phyloP scores from a whole-genome alignment of 23 tunicate species.

The Corella eumyota region DNA sequence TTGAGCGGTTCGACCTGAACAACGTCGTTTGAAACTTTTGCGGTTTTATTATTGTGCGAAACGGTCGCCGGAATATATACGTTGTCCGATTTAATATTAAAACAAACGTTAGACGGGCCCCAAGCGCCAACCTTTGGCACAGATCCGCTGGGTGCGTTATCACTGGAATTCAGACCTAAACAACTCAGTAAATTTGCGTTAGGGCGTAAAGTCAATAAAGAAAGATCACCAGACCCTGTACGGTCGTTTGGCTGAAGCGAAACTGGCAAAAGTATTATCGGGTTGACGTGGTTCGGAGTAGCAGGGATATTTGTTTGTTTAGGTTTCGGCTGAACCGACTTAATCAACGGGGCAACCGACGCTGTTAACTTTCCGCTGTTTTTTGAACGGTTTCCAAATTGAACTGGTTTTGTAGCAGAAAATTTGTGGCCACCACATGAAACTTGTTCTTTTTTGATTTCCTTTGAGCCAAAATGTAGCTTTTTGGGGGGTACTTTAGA shows the following conservation, averaged over 20 bases:
- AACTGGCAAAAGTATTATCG: slow-evolving; percentile 58
- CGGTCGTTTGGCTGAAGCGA: slow-evolving; percentile 30
- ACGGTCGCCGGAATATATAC: no score
- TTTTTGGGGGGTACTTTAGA: no score
- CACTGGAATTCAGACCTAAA: slow-evolving; percentile 15
- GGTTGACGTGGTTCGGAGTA: slow-evolving; percentile 14
- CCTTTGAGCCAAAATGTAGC: not conserved
- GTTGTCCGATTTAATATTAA: not conserved
- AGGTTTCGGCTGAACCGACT: slow-evolving; percentile 12
- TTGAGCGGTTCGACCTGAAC: slow-evolving; percentile 80
- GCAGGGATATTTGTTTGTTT: not conserved
- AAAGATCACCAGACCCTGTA: slow-evolving; percentile 13
- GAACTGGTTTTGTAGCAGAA: slow-evolving; percentile 24
- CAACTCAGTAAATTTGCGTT: slow-evolving; percentile 36
- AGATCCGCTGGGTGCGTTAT: not conserved
- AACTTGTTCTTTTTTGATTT: slow-evolving; percentile 4
- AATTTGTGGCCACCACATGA: slow-evolving; percentile 8
- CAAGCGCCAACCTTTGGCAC: not conserved
- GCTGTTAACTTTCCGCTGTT: slow-evolving; percentile 31
- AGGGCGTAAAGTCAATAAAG: slow-evolving; percentile 47
- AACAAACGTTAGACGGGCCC: not conserved
- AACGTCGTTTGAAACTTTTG: no score
- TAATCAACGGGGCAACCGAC: slow-evolving; percentile 63
- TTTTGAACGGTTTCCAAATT: not conserved
- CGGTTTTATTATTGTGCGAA: no score